Evolutionary conservation across 2,113 vertebrate genomes (phyloP), one percentile per base, ranked within the genome.

Genomic region (Gambusia affinis): DNA sequence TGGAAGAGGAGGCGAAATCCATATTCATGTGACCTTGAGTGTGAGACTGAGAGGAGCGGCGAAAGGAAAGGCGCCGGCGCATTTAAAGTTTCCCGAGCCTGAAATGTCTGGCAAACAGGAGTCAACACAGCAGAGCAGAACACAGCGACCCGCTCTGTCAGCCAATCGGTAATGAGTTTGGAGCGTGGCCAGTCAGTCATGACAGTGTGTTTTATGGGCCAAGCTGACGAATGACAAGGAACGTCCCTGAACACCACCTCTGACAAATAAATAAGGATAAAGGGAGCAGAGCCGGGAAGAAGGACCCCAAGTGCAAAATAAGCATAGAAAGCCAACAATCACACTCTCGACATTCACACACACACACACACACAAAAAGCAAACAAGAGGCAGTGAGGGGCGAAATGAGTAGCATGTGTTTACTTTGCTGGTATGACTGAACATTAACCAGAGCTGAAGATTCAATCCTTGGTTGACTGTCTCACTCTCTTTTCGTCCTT

Each of bases 11-110:
- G 86, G 60, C 54, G 68, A 79, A 88, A 93, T 97, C 94, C 95
- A 96, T 97, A 97, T 97, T 96, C 96, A 96, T 95, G 92, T 96
- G 97, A 98, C 96, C 96, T 97, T 97, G 96, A 96, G 90, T n/a
- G 66, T 54, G 82, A 87, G 83, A 79, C 86, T 81, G 85, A 81
- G 85, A 86, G 89, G 85, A 85, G 85, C 79, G 86, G 84, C 63
- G 60, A 44, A 73, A 80, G 80, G 84, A 91, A 80, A 82, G 85
- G 88, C 82, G 75, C 81, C 89, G 57, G 64, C 44, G 88, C 89
- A 92, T 92, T 91, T 90, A 88, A 91, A 91, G 90, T 91, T 90
- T 92, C 88, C 89, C 82, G 84, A 86, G 83, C 88, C 79, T 81
- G 81, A 87, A 90, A 90, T 87, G 89, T 89, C 92, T 91, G 92